Base-by-base conservation (phyloP, 1,140 invertebrate genomes). In the Popillia japonica region DNA sequence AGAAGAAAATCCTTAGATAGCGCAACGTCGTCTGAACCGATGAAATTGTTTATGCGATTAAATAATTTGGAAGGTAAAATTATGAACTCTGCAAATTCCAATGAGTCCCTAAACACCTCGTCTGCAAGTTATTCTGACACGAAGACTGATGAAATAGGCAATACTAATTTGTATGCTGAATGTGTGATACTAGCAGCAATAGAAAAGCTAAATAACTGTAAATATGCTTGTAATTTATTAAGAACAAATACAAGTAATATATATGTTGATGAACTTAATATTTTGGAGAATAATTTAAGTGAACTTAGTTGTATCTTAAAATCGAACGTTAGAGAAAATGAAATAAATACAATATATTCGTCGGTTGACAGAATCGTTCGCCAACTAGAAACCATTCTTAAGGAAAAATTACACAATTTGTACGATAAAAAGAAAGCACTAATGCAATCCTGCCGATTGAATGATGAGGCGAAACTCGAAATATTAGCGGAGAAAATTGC, bases 1-100 rank as follows among this genome's bases (percentile, higher is more conserved):
- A 87, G 94, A 64, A 88, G 93, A 79, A 94, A 95, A 83, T 94
- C 93, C 2, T 87, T 94, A 42, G 93, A 94, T 81, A 93, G 93
- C 82, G 92, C 92, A 2, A 93, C 92, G 3, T 92, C 91, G 81
- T 92, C 92, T 0, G 93, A 95, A 84, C 92, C 93, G 3, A 92
- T 95, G 90, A 94, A 94, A 86, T 90, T 94, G 79, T 85, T 95
- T 61, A 92, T 94, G 80, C 89, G 93, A 76, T 85, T 95, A 40
- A 94, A 91, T 83, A 91, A 92, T 27, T 84, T 95, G 79, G 94
- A 95, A 87, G 91, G 91, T 23, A 93, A 93, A 89, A 91, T 94
- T 20, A 88, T 90, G 23, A 91, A 88, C 81, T 91, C 90, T 3
- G 86, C 88, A 17, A 89, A 87, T 77, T 90, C 90, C 3, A 90